These are phyloP conservation scores for Muscicapa comitata DNA, from an alignment of 2,797 vertebrate species.

Conservation along the genomic window DNA sequence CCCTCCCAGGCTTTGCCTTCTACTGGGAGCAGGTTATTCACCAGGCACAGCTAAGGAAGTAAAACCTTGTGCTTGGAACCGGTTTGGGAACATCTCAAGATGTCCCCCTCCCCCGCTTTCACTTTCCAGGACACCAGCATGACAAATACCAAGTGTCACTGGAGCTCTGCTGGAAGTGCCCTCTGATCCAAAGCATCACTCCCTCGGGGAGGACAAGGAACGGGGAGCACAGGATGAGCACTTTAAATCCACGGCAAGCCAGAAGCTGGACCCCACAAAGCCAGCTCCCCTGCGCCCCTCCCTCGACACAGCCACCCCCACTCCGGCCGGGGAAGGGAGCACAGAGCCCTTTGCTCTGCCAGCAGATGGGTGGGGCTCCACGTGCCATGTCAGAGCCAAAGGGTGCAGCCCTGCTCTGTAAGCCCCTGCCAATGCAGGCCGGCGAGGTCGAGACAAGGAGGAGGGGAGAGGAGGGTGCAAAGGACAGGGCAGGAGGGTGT, in stretches of 20 bases:
- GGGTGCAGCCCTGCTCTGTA: neutral
- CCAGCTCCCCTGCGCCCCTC: accelerated
- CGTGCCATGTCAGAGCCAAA: neutral
- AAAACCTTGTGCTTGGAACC: neutral
- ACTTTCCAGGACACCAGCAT: too few species aligned
- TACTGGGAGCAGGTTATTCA: neutral
- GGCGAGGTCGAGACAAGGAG: accelerated
- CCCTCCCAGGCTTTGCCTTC: neutral
- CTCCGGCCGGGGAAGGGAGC: accelerated
- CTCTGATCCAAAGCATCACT: accelerated
- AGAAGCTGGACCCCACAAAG: neutral
- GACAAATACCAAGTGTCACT: accelerated
- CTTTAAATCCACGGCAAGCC: accelerated
- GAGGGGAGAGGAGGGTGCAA: neutral
- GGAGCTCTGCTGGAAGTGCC: neutral
- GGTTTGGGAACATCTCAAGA: neutral
- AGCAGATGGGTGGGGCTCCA: neutral
- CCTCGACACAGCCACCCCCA: accelerated
- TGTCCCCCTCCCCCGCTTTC: accelerated
- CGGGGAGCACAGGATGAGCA: neutral
- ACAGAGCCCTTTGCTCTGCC: neutral
- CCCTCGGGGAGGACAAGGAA: accelerated
- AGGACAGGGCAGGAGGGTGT: neutral
- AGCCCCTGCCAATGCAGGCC: accelerated
- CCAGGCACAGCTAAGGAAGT: neutral